Base-by-base conservation (phyloP, 2,113 vertebrate genomes). In the Clarias magur region DNA sequence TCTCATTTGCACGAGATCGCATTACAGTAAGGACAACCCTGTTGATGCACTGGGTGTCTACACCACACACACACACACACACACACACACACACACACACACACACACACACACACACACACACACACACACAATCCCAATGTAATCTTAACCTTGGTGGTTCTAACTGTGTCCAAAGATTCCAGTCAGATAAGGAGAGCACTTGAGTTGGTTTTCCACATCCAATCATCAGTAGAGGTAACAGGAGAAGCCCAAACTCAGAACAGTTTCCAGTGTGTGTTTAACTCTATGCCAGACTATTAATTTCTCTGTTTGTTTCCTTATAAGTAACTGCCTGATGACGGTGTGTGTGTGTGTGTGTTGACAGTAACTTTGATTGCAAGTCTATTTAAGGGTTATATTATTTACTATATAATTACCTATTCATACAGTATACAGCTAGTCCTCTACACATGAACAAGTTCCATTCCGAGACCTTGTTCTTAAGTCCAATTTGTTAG, bases 141-240 rank as follows among this genome's bases (percentile, higher is more conserved):
- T 84, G 84, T 85, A 88, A 86, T 86, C 17, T 72, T 54, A 87
- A 76, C 81, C 78, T 84, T 59, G 72, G 76, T 87, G 85, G 82
- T 38, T 42, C 75, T 63, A 48, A 70, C 54, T 75, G 81, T 88
- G 88, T 80, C 79, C 68, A 87, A 30, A 87, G 65, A 56, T 84
- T 81, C 67, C 80, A 79, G 79, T 82, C 57, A 87, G 85, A 89
- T 89, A 89, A 87, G 76, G 80, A 56, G 25, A 38, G 80, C 12
- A 19, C 53, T 25, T 65, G 25, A 86, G 85, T 70, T 86, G 80
- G 34, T 86, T 89, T 88, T 89, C 88, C 82, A 81, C 88, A 81
- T 89, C 88, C 87, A 84, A 89, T 87, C 82, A 87, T 30, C 56
- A 67, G n/a, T 60, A 57, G 27, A 42, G 16, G 88, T 89, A 89